Percentiles rank a stretch among this genome's conserved stretches.
These are phyloP conservation scores for Paramormyrops kingsleyae DNA, from an alignment of 2,113 vertebrate species.

Conservation along the genomic window DNA sequence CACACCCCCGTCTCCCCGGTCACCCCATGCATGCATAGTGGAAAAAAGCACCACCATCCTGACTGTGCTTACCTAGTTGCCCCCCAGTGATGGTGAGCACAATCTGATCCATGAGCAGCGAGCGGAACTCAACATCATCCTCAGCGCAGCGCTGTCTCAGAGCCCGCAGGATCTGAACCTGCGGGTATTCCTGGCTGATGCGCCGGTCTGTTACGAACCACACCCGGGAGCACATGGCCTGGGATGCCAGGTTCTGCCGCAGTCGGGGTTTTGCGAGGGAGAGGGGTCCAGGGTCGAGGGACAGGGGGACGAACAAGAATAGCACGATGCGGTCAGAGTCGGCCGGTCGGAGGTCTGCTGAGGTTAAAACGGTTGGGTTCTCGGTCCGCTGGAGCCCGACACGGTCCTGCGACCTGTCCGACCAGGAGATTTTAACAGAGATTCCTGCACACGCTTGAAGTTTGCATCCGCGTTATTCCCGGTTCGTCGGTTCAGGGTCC, in stretches of 20 bases:
- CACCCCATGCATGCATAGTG: neutral
- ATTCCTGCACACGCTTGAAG: constrained; percentile 39
- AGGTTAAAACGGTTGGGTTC: neutral
- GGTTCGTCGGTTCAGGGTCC: constrained; percentile 25
- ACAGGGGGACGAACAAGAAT: constrained; percentile 30
- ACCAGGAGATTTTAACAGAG: neutral
- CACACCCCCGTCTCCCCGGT: neutral
- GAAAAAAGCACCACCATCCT: neutral
- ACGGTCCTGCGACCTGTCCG: neutral
- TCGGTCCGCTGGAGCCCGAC: neutral
- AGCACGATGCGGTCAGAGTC: constrained; percentile 53
- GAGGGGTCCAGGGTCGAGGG: constrained; percentile 45
- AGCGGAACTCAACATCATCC: constrained; percentile 80
- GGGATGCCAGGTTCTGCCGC: constrained; percentile 15
- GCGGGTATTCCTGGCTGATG: constrained; percentile 79
- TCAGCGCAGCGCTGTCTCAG: constrained; percentile 78
- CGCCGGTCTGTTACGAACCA: constrained; percentile 83
- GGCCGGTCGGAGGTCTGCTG: constrained; percentile 28
- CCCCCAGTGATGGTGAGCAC: constrained; percentile 75
- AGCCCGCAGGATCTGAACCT: constrained; percentile 79
- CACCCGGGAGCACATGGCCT: constrained; percentile 73
- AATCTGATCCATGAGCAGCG: constrained; percentile 79
- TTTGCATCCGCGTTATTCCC: constrained; percentile 43
- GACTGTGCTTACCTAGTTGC: constrained; percentile 64
- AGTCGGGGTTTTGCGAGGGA: constrained; percentile 30